Conservation (phyloP, 2,888 invertebrate species). For the Melanchra persicariae region DNA sequence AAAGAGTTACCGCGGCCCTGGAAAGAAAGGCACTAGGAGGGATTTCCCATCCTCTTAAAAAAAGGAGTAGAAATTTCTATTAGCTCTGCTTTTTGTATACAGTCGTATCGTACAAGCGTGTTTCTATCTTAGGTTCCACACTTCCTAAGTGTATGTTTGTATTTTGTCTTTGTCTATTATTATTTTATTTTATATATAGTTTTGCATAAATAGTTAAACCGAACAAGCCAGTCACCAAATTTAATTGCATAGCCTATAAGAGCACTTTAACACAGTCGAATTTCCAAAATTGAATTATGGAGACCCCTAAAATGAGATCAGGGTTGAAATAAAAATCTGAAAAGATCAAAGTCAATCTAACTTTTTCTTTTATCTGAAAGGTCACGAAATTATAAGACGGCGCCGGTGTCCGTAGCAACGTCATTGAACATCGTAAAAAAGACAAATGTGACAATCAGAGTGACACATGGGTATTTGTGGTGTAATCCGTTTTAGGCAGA, state of each 20-base stretch:
- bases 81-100: no score
- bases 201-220: no score
- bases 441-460: constrained; percentile 76
- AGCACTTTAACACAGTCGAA: constrained; percentile 24
- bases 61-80: no score
- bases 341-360: constrained; percentile 54
- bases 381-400: constrained; percentile 59
- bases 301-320: constrained; percentile 28
- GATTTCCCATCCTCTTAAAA: no score
- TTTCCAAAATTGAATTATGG: constrained; percentile 53
- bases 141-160: no score
- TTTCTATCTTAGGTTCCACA: no score
- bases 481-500: constrained; percentile 56
- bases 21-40: no score
- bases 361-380: constrained; percentile 56
- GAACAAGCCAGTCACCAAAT: background rate
- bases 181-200: no score
- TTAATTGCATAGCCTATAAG: constrained; percentile 6
- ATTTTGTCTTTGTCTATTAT: no score
- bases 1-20: no score
- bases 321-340: constrained; percentile 51
- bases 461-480: constrained; percentile 71
- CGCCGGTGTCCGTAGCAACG: constrained; percentile 47
- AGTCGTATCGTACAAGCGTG: no score
- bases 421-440: constrained; percentile 74